These are phyloP conservation scores for Maniola jurtina DNA, from an alignment of 1,140 invertebrate genomes.

Conservation along the genomic window DNA sequence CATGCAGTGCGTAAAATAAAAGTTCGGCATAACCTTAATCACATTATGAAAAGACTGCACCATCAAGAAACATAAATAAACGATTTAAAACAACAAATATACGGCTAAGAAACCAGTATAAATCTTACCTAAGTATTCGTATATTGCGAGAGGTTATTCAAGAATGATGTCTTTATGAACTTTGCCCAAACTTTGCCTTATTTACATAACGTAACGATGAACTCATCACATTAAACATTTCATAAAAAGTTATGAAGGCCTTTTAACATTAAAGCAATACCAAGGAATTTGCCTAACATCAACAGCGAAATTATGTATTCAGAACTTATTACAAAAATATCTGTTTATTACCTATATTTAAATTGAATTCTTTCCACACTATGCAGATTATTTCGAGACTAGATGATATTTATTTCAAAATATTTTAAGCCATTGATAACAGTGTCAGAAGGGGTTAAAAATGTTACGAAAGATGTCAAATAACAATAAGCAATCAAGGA, in stretches of 20 bases:
- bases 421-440: not conserved
- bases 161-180: constrained; percentile 13
- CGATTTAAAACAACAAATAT: no score
- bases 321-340: constrained; percentile 24
- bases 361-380: constrained; percentile 2
- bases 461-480: not conserved
- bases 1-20: no score
- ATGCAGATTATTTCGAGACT: not conserved
- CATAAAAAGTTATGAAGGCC: constrained; percentile 15
- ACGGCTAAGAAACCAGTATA: no score
- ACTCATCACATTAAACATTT: constrained; percentile 23
- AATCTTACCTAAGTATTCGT: not conserved
- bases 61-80: no score
- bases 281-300: constrained; percentile 17
- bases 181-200: constrained; percentile 8
- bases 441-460: not conserved
- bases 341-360: constrained; percentile 3
- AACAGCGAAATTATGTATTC: constrained; percentile 20
- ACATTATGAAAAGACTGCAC: no score
- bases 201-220: constrained; percentile 12
- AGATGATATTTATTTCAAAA: not conserved
- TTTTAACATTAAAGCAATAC: constrained; percentile 18
- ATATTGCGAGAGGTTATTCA: constrained; percentile 5
- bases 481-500: not conserved
- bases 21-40: no score